Evolutionary conservation across 2,113 vertebrate species (phyloP), one percentile per base, ranked within the genome.

Genomic region (Hoplias malabaricus): DNA sequence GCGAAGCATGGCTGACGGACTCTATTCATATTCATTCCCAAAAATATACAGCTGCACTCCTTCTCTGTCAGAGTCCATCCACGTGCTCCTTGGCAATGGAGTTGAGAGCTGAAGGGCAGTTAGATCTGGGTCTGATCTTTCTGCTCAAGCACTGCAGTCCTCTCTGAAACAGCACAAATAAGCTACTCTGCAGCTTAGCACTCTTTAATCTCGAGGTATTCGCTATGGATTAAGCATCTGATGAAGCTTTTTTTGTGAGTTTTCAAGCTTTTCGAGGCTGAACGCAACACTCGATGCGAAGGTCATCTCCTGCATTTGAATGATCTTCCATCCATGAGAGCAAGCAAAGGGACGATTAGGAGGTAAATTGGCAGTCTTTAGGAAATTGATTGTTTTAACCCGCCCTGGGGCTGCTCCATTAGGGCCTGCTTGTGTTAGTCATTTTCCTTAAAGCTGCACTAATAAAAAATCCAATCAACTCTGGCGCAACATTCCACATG

Each of bases 391-490:
- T 92, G 75, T 43, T 88, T 89, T 86, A 87, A 89, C 80, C 86
- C 80, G 86, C 84, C 88, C 88, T 85, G 81, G 84, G 89, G 86
- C 86, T 82, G 75, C 83, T 87, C 87, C 83, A 90, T 90, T 89
- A 89, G 87, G 38, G 81, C 79, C 80, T 84, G 81, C 84, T 86
- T 83, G 85, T 85, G 84, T 88, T 89, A 68, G 56, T 76, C 63
- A 29, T 62, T 57, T 36, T 68, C 29, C 36, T 53, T 72, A 78
- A 71, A 69, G n/a, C 21, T 19, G 21, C 1, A 53, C 88, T 88
- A 92, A 90, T 90, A 91, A 91, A 88, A 62, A 89, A 90, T 89
- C 83, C 88, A 89, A 89, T 90, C 88, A 88, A 82, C 87, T 89
- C 87, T 89, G 81, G 13, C 34, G 33, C 43, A 63, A 27, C 61